These are phyloP conservation scores for Hyalella azteca DNA, from an alignment of 2,888 invertebrate species.

Conservation along the genomic window DNA sequence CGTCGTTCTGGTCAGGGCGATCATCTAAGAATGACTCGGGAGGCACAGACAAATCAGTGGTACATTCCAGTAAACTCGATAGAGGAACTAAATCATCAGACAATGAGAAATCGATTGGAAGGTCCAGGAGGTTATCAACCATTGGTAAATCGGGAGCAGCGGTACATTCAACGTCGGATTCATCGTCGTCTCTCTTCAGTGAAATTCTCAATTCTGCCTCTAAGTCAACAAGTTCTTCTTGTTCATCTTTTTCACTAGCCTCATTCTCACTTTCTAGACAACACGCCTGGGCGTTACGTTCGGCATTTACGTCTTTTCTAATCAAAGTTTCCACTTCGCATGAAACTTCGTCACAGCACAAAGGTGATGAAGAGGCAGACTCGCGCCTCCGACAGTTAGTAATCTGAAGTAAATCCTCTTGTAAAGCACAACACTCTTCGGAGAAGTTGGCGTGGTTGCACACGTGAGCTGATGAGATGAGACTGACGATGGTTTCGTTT, in stretches of 20 bases:
- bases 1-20: background rate
- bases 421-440: slow-evolving; percentile 7
- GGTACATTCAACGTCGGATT: slow-evolving; percentile 45
- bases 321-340: slow-evolving; percentile 2
- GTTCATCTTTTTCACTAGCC: slow-evolving; percentile 38
- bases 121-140: slow-evolving; percentile 15
- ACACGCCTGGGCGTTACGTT: slow-evolving; percentile 42
- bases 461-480: slow-evolving; percentile 14
- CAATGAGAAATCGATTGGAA: slow-evolving; percentile 10
- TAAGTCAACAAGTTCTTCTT: slow-evolving; percentile 35
- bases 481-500: slow-evolving; percentile 14
- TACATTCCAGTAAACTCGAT: background rate
- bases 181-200: slow-evolving; percentile 61
- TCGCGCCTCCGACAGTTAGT: slow-evolving; percentile 3
- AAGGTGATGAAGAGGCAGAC: no score
- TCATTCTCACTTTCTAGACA: slow-evolving; percentile 43
- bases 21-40: slow-evolving; percentile 16
- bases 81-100: slow-evolving; percentile 14
- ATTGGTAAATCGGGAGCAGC: background rate
- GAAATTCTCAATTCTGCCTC: slow-evolving; percentile 60
- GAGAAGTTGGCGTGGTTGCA: background rate
- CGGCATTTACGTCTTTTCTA: slow-evolving; percentile 47
- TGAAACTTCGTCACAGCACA: background rate
- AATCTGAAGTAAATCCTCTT: slow-evolving; percentile 18
- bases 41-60: slow-evolving; percentile 24